Evolutionary conservation across 92 coral and sea anemone species (phyloP).

Genomic region (Scolanthus callimorphus): DNA sequence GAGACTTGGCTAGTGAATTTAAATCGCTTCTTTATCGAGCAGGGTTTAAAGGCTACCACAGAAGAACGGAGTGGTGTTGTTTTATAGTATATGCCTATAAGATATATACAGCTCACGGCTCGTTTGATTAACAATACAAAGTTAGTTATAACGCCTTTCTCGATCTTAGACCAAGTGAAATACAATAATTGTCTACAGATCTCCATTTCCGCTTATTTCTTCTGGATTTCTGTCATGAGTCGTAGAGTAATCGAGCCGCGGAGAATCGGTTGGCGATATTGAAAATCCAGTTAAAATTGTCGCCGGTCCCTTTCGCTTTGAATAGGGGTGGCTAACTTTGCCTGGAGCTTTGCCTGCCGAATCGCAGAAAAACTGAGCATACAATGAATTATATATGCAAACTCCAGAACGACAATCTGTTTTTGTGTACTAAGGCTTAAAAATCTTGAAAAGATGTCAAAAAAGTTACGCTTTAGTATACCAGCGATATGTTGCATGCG

Average conservation of each 20-base stretch:
- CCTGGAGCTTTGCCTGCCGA: not conserved
- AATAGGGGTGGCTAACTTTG: not conserved
- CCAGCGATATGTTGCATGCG: too few species aligned
- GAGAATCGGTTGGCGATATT: too few species aligned
- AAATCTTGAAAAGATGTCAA: not conserved
- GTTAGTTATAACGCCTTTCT: not conserved
- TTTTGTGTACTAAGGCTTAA: conserved; percentile 1
- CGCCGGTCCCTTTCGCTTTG: too few species aligned
- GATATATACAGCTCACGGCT: too few species aligned
- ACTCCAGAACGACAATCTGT: conserved; percentile 3
- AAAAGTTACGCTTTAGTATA: not conserved
- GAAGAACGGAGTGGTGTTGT: too few species aligned
- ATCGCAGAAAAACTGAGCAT: conserved; percentile 48
- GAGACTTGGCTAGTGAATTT: too few species aligned
- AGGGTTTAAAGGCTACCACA: too few species aligned
- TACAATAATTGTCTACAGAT: conserved; percentile 12
- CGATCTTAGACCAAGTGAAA: not conserved
- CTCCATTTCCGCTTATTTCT: conserved; percentile 29
- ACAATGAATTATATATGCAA: conserved; percentile 63
- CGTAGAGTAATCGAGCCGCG: conserved; percentile 7
- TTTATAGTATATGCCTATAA: too few species aligned
- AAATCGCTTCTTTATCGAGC: too few species aligned
- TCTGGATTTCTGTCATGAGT: conserved; percentile 5
- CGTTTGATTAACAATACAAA: too few species aligned
- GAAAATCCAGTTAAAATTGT: too few species aligned